Evolutionary conservation across 1,140 invertebrate species (phyloP), one percentile per base, ranked within the genome.

Genomic region (Ceratitis capitata): DNA sequence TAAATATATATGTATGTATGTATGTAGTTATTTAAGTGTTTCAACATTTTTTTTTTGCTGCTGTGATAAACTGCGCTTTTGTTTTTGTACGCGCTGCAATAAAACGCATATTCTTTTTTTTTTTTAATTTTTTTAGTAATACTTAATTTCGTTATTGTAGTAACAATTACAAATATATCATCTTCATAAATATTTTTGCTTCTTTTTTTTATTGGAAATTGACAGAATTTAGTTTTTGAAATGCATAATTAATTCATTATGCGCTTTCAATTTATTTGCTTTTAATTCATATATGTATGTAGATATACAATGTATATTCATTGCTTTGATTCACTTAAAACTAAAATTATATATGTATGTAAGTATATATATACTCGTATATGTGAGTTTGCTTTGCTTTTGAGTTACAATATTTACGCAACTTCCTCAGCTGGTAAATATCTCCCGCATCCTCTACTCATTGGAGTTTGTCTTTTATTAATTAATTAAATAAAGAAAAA

Each of bases 1-100:
- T 85, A 84, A 69, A 49, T 64, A 64, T 69, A 32, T 85, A 42
- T 83, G 2, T 83, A 45, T 42, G 69, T n/a, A n/a, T n/a, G n/a
- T n/a, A n/a, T n/a, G n/a, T n/a, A n/a, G n/a, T 19, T 78, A 78
- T 39, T 69, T 69, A 2, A 29, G 29, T 69, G 19, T 49, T 83
- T 53, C n/a, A 83, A 83, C 26, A 32, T 51, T 29, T 51, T 53
- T 26, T 58, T 4, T 69, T 35, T 69, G 7, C 32, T 12, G 7
- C 32, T 12, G n/a, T 23, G 69, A 45, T n/a, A 45, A 78, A 19
- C 42, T 42, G 69, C 69, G 39, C 69, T 69, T 39, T 5, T n/a
- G 7, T 1, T 1, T 9, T 78, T 78, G 42, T 23, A n/a, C 16
- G 35, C 39, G 69, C 69, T 23, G 16, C 10, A 23, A 16, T 42